Base-by-base conservation (phyloP, 2,797 vertebrate species). In the Limosa lapponica region DNA sequence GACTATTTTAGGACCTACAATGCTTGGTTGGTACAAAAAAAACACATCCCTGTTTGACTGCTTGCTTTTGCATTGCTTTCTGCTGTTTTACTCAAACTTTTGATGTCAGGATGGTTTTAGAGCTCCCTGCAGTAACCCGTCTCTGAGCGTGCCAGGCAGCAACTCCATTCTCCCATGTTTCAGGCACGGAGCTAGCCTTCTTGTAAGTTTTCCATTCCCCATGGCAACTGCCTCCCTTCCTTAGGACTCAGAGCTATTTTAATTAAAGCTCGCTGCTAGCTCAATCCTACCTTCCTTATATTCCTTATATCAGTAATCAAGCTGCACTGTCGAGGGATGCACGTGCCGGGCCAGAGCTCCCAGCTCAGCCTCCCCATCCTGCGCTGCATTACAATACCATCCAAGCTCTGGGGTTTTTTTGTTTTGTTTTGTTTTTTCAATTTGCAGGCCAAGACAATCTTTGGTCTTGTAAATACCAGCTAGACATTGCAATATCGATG, bases 301-400 rank as follows among this genome's bases (percentile, higher is more conserved):
- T 7, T 52, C n/a, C 78, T 84, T 17, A 52, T 4, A 43, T 13
- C 19, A 65, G 44, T 10, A 74, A 91, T 20, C 28, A 78, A 49
- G 32, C 37, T 0, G 0, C 1, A 1, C 81, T 81, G 71, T 43
- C 1, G 0, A 87, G 84, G 61, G 91, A 78, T 36, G 67, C 59
- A 49, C 0, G 0, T 28, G 41, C 36, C 2, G 2, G 88, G 24
- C 7, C 10, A 2, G n/a, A 19, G 44, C 48, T 79, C 52, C 49
- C 83, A 37, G 88, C 73, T 87, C n/a, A 71, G 41, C 69, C 54
- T 69, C 54, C 8, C 58, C 77, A 61, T 10, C 62, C 37, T 41
- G 24, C 36, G 5, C 51, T 17, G 39, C 5, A 2, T 41, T 41
- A 13, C 23, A 75, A 14, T 3, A 25, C 32, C 10, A 6, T 10